phyloP scores from a whole-genome alignment of 1,140 invertebrate species.

The Drosophila lacertosa region DNA sequence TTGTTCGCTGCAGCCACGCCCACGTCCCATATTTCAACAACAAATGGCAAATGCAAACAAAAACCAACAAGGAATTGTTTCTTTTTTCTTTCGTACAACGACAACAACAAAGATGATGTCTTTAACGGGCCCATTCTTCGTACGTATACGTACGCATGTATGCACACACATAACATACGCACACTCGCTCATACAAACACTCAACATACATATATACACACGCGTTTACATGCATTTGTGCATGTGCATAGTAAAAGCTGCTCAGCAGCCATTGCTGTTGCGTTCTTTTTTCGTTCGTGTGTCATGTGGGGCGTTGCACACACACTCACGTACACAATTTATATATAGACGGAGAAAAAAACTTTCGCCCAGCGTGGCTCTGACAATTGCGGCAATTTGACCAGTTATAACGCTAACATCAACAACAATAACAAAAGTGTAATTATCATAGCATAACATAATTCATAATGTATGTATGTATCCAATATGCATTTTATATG shows the following conservation, averaged over 20 bases:
- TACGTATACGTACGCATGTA: conserved; percentile 36
- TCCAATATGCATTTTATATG: conserved; percentile 30
- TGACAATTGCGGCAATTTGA: conserved; percentile 44
- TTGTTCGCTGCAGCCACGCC: conserved; percentile 23
- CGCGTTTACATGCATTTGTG: background rate
- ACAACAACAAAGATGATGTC: conserved; percentile 16
- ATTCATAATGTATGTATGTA: conserved; percentile 35
- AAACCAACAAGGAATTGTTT: conserved; percentile 12
- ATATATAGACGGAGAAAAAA: conserved; percentile 15
- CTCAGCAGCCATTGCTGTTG: conserved; percentile 18
- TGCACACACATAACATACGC: conserved; percentile 4
- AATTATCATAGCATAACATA: conserved; percentile 29
- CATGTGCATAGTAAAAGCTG: conserved; percentile 30
- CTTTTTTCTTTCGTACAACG: conserved; percentile 5
- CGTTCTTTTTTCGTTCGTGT: conserved; percentile 32
- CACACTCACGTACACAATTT: conserved; percentile 13
- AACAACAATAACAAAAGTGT: conserved; percentile 52
- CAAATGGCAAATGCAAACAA: conserved; percentile 9
- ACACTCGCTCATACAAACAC: too few species aligned
- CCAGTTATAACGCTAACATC: conserved; percentile 9
- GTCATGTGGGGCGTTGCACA: conserved; percentile 34
- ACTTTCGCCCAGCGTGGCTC: conserved; percentile 55
- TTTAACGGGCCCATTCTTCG: conserved; percentile 5
- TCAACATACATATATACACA: conserved; percentile 3
- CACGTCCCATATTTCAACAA: conserved; percentile 9